These are phyloP conservation scores for Seriola aureovittata DNA, from an alignment of 2,113 vertebrate genomes.

Conservation along the genomic window DNA sequence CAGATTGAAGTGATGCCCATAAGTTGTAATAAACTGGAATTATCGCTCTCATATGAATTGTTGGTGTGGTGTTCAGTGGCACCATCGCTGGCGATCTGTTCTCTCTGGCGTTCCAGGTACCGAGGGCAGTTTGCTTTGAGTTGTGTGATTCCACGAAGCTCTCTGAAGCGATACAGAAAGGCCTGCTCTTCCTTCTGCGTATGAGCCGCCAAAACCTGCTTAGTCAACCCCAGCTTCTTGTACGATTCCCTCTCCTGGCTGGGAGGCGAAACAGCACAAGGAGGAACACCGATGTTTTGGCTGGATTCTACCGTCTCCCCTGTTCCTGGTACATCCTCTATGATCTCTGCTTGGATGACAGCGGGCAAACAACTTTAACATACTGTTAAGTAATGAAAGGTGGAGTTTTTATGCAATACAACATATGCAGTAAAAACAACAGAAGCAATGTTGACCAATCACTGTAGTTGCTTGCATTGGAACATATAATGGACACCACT, in stretches of 20 bases:
- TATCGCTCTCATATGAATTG: neutral
- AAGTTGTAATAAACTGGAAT: neutral
- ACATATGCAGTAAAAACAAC: slow-evolving; percentile 4
- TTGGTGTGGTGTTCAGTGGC: slow-evolving; percentile 35
- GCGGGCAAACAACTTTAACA: neutral
- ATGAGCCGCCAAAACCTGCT: slow-evolving; percentile 94
- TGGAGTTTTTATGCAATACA: neutral
- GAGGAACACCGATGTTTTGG: slow-evolving; percentile 65
- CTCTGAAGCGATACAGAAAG: slow-evolving; percentile 90
- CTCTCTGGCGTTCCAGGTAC: slow-evolving; percentile 86
- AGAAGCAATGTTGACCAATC: slow-evolving; percentile 12
- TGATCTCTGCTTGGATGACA: slow-evolving; percentile 85
- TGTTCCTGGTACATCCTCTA: slow-evolving; percentile 86
- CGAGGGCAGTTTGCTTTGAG: slow-evolving; percentile 88
- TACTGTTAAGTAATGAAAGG: neutral
- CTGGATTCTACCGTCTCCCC: slow-evolving; percentile 81
- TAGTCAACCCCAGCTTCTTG: slow-evolving; percentile 92
- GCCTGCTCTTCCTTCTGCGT: slow-evolving; percentile 95
- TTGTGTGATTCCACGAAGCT: slow-evolving; percentile 82
- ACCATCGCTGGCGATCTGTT: slow-evolving; percentile 79
- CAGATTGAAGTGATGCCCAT: neutral
- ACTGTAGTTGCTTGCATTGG: neutral
- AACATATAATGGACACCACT: neutral
- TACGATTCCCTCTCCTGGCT: slow-evolving; percentile 89
- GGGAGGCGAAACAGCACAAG: slow-evolving; percentile 69